phyloP scores from a whole-genome alignment of 2,113 vertebrate species.

The Scytalopus superciliaris region DNA sequence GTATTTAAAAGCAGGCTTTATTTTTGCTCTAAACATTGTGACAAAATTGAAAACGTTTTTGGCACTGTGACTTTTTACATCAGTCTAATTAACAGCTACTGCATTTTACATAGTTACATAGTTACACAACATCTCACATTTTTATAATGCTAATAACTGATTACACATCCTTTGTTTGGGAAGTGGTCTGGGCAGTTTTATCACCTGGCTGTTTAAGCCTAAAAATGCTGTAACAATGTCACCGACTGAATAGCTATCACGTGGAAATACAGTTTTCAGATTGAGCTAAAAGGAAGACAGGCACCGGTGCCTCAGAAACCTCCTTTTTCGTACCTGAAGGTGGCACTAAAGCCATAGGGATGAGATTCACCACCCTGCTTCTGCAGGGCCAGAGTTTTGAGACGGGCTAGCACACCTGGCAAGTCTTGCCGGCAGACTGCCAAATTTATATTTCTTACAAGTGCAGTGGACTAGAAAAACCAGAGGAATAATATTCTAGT shows the following conservation, averaged over 20 bases:
- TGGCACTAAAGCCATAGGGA: conserved; percentile 6
- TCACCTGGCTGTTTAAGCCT: not conserved
- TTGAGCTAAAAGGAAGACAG: not conserved
- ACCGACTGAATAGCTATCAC: not conserved
- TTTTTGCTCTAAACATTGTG: not conserved
- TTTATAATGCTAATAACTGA: not conserved
- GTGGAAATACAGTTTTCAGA: not conserved
- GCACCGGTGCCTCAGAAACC: not conserved
- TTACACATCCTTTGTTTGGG: not conserved
- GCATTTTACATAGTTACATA: not conserved
- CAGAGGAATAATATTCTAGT: not conserved
- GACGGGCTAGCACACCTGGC: not conserved
- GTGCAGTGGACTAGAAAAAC: not conserved
- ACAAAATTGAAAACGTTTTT: not conserved
- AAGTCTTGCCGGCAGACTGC: not conserved
- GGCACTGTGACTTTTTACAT: not conserved
- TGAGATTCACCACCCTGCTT: not conserved
- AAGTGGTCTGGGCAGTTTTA: not conserved
- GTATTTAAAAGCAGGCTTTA: not conserved
- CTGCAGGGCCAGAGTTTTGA: not conserved
- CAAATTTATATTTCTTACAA: not conserved
- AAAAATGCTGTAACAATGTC: not conserved
- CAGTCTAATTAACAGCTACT: not conserved
- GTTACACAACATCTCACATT: not conserved
- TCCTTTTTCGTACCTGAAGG: not conserved